These are phyloP conservation scores for Ectropis crepuscularia DNA, from an alignment of 2,888 invertebrate species.

Conservation along the genomic window DNA sequence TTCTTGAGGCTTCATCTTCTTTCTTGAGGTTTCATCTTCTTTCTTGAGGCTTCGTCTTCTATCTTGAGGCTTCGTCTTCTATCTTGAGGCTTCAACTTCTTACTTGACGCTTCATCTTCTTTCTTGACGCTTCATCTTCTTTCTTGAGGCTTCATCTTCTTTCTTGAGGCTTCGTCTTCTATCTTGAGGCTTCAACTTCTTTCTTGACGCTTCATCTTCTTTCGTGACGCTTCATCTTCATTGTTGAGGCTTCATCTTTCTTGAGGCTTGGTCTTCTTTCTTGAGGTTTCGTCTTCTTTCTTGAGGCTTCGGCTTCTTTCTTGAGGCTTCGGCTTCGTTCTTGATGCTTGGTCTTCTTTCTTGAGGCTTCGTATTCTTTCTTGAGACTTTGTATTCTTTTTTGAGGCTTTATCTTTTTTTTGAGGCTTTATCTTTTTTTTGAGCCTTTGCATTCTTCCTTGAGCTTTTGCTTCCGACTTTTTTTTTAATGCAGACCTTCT, in stretches of 20 bases:
- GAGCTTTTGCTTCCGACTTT: neutral
- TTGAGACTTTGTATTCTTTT: constrained; percentile 6
- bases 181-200: constrained; percentile 18
- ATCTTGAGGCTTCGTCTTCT: constrained; percentile 1
- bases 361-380: constrained; percentile 6
- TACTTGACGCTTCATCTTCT: constrained; percentile 7
- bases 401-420: neutral
- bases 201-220: constrained; percentile 16
- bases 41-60: too few species aligned
- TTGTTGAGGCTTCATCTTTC: constrained; percentile 10
- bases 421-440: constrained; percentile 10
- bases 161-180: constrained; percentile 8
- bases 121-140: constrained; percentile 12
- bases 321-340: constrained; percentile 9
- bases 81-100: constrained; percentile 12
- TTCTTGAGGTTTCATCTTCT: neutral
- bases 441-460: constrained; percentile 6
- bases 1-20: constrained; percentile 11
- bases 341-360: constrained; percentile 8
- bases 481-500: constrained; percentile 1
- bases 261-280: constrained; percentile 3
- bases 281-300: constrained; percentile 14
- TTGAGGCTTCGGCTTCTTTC: constrained; percentile 12
- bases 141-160: constrained; percentile 6
- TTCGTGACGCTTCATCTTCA: constrained; percentile 3